Base-by-base conservation (phyloP, 2,797 vertebrate genomes). In the Siniperca undulata region DNA sequence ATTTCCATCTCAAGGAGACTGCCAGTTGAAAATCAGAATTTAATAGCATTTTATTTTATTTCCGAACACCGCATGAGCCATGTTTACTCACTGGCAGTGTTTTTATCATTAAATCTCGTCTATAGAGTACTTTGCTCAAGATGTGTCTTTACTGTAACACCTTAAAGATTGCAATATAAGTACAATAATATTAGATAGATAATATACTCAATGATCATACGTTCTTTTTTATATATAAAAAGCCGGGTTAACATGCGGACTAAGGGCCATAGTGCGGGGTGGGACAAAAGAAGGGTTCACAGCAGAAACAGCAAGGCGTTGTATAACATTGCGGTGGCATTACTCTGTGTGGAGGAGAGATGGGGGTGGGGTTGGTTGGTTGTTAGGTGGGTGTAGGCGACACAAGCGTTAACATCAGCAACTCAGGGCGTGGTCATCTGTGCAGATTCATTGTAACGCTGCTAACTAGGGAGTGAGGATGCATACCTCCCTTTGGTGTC, bases 321-420 rank as follows among this genome's bases (percentile, higher is more conserved):
- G 90, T 90, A 59, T 94, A 93, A 94, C 89, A 90, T 80, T 93
- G 93, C 90, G 50, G 91, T 65, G 88, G 69, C 22, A 2, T 70
- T 72, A 73, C 79, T 77, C 70, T 10, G 7, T 48, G 71, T 78
- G 80, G 22, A 59, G 81, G 80, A 66, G 66, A 55, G 77, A 20
- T 59, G 77, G 89, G 76, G 89, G 83, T 77, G 65, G 84, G 70
- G 85, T 77, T 70, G 48, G 60, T 74, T 27, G 65, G 65, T 59
- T 64, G 80, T 30, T 59, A 22, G 67, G 59, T 66, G 67, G 78
- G 73, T 69, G 69, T 52, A 24, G 36, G 67, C 80, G 72, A 80
- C 53, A 70, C 74, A 71, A 59, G 59, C 14, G 50, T 88, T 46
- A 77, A 74, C 74, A 79, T 74, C 81, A 81, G 76, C 83, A 80